A percentile compares a stretch with the other conserved stretches of the same genome.
Conservation (phyloP, 2,113 vertebrate genomes). For the Oryzias melastigma region DNA sequence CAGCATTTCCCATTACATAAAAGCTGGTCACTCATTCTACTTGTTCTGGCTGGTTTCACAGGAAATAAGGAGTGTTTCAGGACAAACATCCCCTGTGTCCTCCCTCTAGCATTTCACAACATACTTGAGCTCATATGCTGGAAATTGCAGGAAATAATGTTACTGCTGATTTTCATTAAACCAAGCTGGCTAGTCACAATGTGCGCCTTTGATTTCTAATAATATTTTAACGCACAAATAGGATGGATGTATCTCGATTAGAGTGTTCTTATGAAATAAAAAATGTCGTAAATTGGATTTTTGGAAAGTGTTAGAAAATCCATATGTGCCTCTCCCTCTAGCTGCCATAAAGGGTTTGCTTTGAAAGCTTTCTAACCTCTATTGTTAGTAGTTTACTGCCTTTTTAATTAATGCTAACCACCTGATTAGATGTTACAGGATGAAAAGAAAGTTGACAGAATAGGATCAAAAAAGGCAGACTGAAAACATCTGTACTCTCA, state of each 20-base stretch:
- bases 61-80: constrained; percentile 24
- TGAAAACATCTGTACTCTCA: too few species aligned
- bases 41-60: constrained; percentile 10
- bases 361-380: too few species aligned
- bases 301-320: too few species aligned
- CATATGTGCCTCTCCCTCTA: too few species aligned
- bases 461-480: too few species aligned
- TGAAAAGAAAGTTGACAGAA: too few species aligned
- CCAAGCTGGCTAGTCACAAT: constrained; percentile 13
- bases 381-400: too few species aligned
- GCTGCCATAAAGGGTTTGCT: too few species aligned
- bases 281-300: too few species aligned
- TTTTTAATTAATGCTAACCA: too few species aligned
- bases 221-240: constrained; percentile 17
- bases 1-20: neutral
- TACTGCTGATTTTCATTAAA: constrained; percentile 53
- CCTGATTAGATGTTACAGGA: too few species aligned
- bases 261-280: neutral
- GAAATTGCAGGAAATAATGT: constrained; percentile 30
- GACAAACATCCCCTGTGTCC: constrained; percentile 30
- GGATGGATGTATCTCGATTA: constrained; percentile 28
- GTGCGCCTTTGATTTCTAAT: constrained; percentile 17
- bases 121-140: constrained; percentile 56
- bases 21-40: constrained; percentile 9
- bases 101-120: constrained; percentile 39